These are phyloP conservation scores for Tridacna crocea DNA, from an alignment of 2,888 invertebrate genomes.

Conservation along the genomic window DNA sequence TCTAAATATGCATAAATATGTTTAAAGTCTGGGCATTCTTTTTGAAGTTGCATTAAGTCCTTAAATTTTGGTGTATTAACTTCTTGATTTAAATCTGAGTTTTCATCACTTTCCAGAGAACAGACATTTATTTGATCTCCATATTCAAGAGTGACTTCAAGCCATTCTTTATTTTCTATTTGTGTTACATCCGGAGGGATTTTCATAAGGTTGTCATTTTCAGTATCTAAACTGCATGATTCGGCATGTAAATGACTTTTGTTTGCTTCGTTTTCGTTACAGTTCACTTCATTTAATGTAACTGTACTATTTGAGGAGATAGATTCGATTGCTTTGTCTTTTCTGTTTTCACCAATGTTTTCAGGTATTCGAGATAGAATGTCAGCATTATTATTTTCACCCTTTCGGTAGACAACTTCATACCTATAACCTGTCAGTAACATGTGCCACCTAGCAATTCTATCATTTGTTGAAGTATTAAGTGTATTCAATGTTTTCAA, in stretches of 20 bases:
- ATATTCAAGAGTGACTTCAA: conserved; percentile 34
- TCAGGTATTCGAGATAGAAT: conserved; percentile 27
- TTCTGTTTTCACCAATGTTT: neutral
- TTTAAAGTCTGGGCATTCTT: conserved; percentile 28
- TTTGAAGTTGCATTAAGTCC: conserved; percentile 20
- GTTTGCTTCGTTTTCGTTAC: neutral
- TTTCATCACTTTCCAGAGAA: conserved; percentile 19
- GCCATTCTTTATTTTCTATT: conserved; percentile 9
- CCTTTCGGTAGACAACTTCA: conserved; percentile 39
- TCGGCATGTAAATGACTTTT: neutral
- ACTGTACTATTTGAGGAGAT: neutral
- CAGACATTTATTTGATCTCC: neutral
- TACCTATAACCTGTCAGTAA: conserved; percentile 39
- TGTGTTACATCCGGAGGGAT: too few species aligned
- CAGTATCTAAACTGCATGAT: neutral
- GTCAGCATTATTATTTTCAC: conserved; percentile 44
- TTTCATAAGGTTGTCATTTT: too few species aligned
- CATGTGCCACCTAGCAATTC: conserved; percentile 50
- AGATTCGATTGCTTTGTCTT: neutral
- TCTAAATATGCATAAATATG: conserved; percentile 32
- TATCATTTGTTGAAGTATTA: conserved; percentile 33
- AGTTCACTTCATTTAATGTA: neutral
- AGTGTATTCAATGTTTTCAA: conserved; percentile 32
- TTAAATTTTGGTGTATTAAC: conserved; percentile 10
- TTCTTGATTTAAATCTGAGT: neutral